Percentiles rank a stretch among this genome's conserved stretches.
phyloP scores from a whole-genome alignment of 2,113 vertebrate species.

The Dolichallabes microphthalmus region DNA sequence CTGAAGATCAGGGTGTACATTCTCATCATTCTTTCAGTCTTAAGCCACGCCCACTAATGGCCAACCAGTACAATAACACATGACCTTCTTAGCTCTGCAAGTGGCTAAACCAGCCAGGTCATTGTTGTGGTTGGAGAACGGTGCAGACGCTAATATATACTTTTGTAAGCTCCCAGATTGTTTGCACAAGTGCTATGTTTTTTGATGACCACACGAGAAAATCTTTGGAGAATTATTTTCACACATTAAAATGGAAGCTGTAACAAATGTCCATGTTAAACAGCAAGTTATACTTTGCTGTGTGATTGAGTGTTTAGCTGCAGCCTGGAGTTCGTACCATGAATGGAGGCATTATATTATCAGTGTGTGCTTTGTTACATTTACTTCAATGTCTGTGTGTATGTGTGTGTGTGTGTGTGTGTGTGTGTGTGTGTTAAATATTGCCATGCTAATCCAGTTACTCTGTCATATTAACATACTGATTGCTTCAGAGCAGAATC shows the following conservation, averaged over 20 bases:
- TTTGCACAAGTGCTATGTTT: background rate
- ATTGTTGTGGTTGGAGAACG: background rate
- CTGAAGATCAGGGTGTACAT: background rate
- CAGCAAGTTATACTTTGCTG: background rate
- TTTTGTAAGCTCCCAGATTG: background rate
- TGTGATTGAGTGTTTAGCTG: background rate
- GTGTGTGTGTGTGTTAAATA: slow-evolving; percentile 43
- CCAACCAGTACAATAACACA: slow-evolving; percentile 22
- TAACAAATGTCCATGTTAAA: background rate
- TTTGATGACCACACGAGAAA: background rate
- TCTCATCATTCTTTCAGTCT: background rate
- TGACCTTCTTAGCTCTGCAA: slow-evolving; percentile 1
- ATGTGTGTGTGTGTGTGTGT: slow-evolving; percentile 26
- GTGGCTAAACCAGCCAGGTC: background rate
- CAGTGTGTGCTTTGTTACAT: slow-evolving; percentile 1
- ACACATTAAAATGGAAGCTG: background rate
- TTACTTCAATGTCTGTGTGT: slow-evolving; percentile 16
- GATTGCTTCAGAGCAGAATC: slow-evolving; percentile 55
- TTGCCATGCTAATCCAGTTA: slow-evolving; percentile 54
- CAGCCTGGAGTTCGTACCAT: background rate
- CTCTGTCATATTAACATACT: slow-evolving; percentile 63
- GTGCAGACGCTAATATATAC: background rate
- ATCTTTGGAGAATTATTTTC: slow-evolving; percentile 9
- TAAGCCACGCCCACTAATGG: slow-evolving; percentile 24
- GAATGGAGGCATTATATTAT: slow-evolving; percentile 1